Conservation (phyloP, 2,113 vertebrate genomes). For the Hippocampus mohnikei region DNA sequence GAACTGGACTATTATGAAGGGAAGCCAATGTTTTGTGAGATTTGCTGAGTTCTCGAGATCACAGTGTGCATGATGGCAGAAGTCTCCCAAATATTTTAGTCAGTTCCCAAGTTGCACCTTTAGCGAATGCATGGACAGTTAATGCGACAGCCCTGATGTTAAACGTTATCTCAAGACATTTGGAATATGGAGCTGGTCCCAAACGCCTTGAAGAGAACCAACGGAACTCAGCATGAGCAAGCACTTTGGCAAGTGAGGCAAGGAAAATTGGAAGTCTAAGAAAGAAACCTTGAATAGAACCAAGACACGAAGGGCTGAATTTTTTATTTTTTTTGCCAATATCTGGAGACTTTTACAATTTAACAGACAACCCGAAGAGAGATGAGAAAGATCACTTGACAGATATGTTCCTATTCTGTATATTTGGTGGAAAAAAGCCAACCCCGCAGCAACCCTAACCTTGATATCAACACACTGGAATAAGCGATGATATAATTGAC, state of each 20-base stretch:
- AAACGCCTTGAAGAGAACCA: neutral
- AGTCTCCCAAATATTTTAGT: too few relatives aligned
- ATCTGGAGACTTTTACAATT: slow-evolving; percentile 1
- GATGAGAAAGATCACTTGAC: slow-evolving; percentile 1
- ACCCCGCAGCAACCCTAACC: neutral
- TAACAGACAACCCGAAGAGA: neutral
- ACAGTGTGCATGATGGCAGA: too few relatives aligned
- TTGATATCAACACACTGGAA: slow-evolving; percentile 16
- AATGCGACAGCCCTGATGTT: neutral
- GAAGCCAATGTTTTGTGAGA: too few relatives aligned
- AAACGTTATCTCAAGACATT: neutral
- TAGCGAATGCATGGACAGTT: too few relatives aligned
- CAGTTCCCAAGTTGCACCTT: too few relatives aligned
- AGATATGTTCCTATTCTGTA: neutral
- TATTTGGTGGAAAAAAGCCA: neutral
- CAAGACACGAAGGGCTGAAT: neutral
- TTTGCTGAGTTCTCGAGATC: too few relatives aligned
- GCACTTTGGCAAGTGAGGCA: neutral
- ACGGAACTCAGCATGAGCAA: neutral
- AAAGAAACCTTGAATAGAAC: neutral
- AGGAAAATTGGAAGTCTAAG: slow-evolving; percentile 1
- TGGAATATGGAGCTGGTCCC: neutral
- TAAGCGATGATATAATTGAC: slow-evolving; percentile 21
- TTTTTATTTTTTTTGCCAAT: neutral
- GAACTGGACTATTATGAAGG: too few relatives aligned